phyloP scores from a whole-genome alignment of 2,888 invertebrate genomes.

The Tenthredo distinguenda region DNA sequence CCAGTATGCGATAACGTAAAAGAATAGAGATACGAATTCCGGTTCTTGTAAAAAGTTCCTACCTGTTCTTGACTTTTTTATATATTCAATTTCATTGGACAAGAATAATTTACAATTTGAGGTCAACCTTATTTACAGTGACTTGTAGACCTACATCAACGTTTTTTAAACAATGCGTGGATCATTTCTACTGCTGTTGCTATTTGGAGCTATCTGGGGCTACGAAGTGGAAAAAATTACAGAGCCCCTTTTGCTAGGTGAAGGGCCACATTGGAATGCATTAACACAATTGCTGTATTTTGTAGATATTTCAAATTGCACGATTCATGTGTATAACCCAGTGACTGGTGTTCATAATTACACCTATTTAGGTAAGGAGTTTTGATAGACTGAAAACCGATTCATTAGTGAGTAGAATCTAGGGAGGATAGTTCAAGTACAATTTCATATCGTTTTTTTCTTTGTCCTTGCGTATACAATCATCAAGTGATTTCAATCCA shows the following conservation, averaged over 20 bases:
- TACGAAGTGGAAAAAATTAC: constrained; percentile 77
- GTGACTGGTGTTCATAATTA: constrained; percentile 78
- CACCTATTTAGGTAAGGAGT: constrained; percentile 79
- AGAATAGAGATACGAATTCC: neutral
- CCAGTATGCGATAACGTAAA: neutral
- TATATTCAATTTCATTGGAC: neutral
- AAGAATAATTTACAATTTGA: neutral
- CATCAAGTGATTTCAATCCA: neutral
- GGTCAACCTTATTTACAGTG: neutral
- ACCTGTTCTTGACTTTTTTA: neutral
- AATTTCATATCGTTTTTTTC: neutral
- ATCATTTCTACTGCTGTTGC: neutral
- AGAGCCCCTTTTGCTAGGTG: constrained; percentile 82
- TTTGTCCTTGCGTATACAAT: neutral
- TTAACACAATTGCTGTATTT: constrained; percentile 82
- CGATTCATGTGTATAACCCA: constrained; percentile 80
- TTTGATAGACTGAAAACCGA: neutral
- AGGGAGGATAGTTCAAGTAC: neutral
- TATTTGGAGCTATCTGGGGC: neutral
- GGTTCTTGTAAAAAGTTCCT: neutral
- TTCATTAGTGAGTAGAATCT: neutral
- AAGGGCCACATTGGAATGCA: constrained; percentile 87
- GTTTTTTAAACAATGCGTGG: constrained; percentile 26
- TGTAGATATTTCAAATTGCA: constrained; percentile 83
- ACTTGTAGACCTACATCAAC: neutral